Evolutionary conservation across 2,797 vertebrate species (phyloP), one percentile per base, ranked within the genome.

Genomic region (Delichon dasypus): DNA sequence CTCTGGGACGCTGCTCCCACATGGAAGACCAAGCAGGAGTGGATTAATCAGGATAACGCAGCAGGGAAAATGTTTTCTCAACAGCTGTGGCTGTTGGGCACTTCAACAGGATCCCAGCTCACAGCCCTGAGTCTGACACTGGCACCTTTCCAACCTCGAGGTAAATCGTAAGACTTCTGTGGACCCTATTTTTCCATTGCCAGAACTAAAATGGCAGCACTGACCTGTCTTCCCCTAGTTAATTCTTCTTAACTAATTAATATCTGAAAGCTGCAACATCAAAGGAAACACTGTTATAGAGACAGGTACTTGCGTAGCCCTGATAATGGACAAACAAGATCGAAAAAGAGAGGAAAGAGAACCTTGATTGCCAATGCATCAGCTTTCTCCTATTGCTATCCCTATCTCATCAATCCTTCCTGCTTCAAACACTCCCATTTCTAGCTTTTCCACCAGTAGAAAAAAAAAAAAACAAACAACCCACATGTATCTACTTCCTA

Each of bases 11-110:
- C 21, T 65, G 79, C 45, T 68, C 57, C 65, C 74, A 51, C 67
- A 27, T 18, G 16, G 18, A 73, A 76, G 55, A 38, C 57, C 83
- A 87, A 81, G 80, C 38, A 90, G 62, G 66, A 86, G 45, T 51
- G 0, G 2, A 82, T 89, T 84, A 48, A 93, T 77, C 66, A 84
- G 90, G 87, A 84, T 30, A 36, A 4, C 5, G 6, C 13, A 32
- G 85, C 72, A 94, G 70, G 47, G 71, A 75, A 90, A 90, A 77
- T 36, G 34, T 86, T 95, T 82, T 64, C 71, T 65, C 54, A n/a
- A 20, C 64, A 90, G 23, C 73, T 44, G 70, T 26, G 91, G 34
- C 70, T 81, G 92, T 54, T 13, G 70, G 62, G 62, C 40, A 22
- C 29, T 47, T 16, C 20, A 45, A 45, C 68, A 83, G 79, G 34